Conservation (phyloP, 2,113 vertebrate species). For the Ptilonorhynchus violaceus region DNA sequence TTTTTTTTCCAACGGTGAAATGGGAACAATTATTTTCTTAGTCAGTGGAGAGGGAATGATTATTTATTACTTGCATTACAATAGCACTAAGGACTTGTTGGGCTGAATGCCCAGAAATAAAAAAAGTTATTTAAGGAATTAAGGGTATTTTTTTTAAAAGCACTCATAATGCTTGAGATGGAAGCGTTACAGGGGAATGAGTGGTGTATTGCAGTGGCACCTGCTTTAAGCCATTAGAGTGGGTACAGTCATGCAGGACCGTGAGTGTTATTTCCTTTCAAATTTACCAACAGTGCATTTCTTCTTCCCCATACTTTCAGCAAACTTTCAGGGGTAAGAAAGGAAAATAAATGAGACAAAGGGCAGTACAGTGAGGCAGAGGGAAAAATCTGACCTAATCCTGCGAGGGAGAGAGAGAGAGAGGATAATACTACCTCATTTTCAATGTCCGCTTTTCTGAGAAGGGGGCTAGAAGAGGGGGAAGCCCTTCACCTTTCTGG, state of each 20-base stretch:
- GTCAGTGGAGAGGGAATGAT: background rate
- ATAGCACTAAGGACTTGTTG: background rate
- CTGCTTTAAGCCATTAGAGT: background rate
- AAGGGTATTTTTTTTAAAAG: background rate
- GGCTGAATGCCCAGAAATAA: conserved; percentile 36
- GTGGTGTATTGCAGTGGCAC: background rate
- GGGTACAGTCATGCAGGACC: background rate
- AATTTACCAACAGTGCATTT: background rate
- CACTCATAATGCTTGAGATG: background rate
- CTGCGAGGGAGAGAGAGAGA: background rate
- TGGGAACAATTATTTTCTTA: background rate
- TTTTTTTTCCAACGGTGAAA: background rate
- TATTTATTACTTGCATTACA: conserved; percentile 45
- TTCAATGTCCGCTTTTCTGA: background rate
- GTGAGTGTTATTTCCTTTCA: background rate
- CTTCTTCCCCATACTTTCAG: background rate
- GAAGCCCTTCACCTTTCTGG: background rate
- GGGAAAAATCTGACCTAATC: background rate
- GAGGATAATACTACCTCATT: background rate
- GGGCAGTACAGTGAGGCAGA: background rate
- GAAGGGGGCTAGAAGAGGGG: background rate
- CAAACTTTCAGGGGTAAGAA: background rate
- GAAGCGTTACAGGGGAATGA: background rate
- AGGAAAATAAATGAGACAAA: background rate
- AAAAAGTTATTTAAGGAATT: conserved; percentile 27